Evolutionary conservation across 2,113 vertebrate species (phyloP).

Genomic region (Talpa occidentalis): DNA sequence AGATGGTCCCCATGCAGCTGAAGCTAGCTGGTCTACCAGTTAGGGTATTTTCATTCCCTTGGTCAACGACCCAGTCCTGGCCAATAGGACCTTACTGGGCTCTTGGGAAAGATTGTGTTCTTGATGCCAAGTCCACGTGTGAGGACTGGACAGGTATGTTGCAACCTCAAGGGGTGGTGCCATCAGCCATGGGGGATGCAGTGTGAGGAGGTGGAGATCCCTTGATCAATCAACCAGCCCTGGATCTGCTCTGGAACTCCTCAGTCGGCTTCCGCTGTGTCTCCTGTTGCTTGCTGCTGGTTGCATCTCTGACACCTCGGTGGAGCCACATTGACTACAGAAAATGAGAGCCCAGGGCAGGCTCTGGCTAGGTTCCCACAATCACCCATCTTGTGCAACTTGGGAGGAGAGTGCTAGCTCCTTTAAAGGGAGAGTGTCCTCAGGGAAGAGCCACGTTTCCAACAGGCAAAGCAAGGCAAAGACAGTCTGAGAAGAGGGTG

Average conservation of each 20-base stretch:
- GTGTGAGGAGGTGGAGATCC: background rate
- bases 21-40: background rate
- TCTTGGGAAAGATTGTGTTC: constrained; percentile 36
- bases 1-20: background rate
- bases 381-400: background rate
- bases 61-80: background rate
- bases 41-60: background rate
- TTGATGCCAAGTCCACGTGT: background rate
- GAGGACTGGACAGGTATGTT: background rate
- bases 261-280: background rate
- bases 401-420: background rate
- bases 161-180: background rate
- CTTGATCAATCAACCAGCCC: background rate
- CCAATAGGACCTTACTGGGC: background rate
- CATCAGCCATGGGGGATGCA: background rate
- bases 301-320: background rate
- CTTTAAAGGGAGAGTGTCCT: background rate
- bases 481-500: background rate
- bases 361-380: background rate
- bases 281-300: constrained; percentile 4
- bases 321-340: background rate
- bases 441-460: background rate
- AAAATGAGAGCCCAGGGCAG: background rate
- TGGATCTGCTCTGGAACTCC: background rate
- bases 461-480: background rate